phyloP scores from a whole-genome alignment of 2,797 vertebrate species.

The Acrossocheilus wenchowensis region DNA sequence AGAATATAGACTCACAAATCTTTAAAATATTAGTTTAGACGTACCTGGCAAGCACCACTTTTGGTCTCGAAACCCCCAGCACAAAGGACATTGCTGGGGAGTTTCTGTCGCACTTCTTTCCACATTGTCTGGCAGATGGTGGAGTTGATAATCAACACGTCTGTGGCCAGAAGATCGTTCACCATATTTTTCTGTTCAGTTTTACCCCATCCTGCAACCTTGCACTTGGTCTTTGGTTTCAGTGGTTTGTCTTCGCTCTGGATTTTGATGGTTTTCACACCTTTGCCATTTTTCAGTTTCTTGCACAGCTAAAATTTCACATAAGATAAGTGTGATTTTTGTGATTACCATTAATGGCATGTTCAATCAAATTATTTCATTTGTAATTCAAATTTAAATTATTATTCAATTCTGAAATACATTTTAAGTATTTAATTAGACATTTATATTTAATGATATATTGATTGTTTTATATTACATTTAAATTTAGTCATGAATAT shows the following conservation, averaged over 20 bases:
- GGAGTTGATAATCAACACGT: constrained; percentile 40
- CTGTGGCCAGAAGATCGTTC: constrained; percentile 37
- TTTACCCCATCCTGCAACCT: constrained; percentile 64
- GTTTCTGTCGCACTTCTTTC: background rate
- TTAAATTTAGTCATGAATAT: background rate
- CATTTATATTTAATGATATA: background rate
- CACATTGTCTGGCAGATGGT: constrained; percentile 47
- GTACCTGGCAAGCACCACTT: constrained; percentile 56
- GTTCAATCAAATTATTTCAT: background rate
- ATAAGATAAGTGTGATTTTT: background rate
- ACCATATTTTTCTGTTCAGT: background rate
- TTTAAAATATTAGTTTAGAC: background rate
- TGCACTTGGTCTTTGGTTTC: constrained; percentile 48
- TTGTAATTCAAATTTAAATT: background rate
- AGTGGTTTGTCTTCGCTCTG: constrained; percentile 23
- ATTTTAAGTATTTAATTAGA: background rate
- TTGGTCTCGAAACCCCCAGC: constrained; percentile 52
- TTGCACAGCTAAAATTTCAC: constrained; percentile 48
- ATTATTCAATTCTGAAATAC: background rate
- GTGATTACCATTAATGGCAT: background rate
- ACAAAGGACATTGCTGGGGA: constrained; percentile 56
- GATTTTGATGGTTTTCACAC: constrained; percentile 33
- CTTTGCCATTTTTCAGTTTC: constrained; percentile 38
- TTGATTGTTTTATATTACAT: background rate
- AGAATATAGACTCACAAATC: background rate